Conservation (phyloP, 2,113 vertebrate species). For the Vimba vimba region DNA sequence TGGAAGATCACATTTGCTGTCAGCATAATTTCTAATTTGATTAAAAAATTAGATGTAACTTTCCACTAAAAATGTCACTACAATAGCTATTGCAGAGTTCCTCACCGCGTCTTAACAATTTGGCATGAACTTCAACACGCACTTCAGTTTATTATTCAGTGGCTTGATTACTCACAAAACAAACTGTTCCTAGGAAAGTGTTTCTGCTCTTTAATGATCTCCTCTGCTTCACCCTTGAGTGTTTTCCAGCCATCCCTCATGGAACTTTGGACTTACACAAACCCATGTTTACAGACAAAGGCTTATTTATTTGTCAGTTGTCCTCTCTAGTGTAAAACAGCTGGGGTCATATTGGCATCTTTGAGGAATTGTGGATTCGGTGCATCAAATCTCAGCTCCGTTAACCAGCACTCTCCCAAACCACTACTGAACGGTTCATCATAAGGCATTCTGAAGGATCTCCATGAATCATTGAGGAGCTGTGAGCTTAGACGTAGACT, state of each 20-base stretch:
- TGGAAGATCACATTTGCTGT: neutral
- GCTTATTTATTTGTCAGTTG: conserved; percentile 39
- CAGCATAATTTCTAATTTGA: neutral
- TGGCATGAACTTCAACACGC: conserved; percentile 28
- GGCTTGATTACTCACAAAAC: conserved; percentile 45
- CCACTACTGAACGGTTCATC: conserved; percentile 3
- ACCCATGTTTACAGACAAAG: conserved; percentile 26
- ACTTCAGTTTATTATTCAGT: conserved; percentile 40
- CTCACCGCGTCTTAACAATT: conserved; percentile 18
- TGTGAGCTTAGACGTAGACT: neutral
- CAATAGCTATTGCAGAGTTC: conserved; percentile 6
- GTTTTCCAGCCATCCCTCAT: conserved; percentile 31
- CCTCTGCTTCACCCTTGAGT: conserved; percentile 28
- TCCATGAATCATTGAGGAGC: conserved; percentile 33
- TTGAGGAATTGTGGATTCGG: neutral
- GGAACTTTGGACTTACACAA: conserved; percentile 13
- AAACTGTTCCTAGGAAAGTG: conserved; percentile 48
- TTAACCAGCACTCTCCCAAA: neutral
- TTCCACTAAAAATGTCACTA: conserved; percentile 15
- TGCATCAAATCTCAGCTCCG: neutral
- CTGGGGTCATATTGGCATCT: neutral
- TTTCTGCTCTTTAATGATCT: conserved; percentile 54
- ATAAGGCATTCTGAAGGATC: conserved; percentile 12
- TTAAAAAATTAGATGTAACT: neutral
- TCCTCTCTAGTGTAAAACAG: conserved; percentile 24